Percentiles rank a stretch among this genome's conserved stretches.
These are phyloP conservation scores for Meda fulgida DNA, from an alignment of 2,797 vertebrate genomes.

Conservation along the genomic window DNA sequence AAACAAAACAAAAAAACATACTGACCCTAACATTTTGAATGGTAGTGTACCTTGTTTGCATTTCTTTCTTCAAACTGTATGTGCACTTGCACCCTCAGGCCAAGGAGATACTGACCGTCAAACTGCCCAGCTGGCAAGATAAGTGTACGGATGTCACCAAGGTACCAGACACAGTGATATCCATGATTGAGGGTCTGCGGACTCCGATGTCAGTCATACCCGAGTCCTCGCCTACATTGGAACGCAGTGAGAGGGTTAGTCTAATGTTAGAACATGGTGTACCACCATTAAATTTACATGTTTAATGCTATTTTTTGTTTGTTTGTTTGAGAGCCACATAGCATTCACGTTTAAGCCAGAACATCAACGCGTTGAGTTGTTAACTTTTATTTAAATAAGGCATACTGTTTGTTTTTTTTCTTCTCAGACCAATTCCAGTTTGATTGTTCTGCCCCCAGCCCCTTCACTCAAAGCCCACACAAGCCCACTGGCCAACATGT, in stretches of 20 bases:
- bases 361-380: not conserved
- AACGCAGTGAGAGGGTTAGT: conserved; percentile 81
- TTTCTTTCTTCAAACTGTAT: not conserved
- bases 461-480: conserved; percentile 83
- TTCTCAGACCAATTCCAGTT: conserved; percentile 70
- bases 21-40: not conserved
- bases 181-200: conserved; percentile 86
- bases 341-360: not conserved
- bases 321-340: not conserved
- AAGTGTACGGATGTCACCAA: conserved; percentile 89
- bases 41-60: not conserved
- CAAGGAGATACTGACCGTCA: conserved; percentile 84
- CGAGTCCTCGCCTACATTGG: conserved; percentile 79
- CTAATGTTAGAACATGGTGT: not conserved
- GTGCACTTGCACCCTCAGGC: conserved; percentile 75
- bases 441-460: conserved; percentile 84
- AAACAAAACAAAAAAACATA: not conserved
- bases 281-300: not conserved
- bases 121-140: conserved; percentile 90
- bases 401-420: conserved; percentile 5
- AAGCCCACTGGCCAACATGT: conserved; percentile 92
- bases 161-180: conserved; percentile 87
- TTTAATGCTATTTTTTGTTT: not conserved
- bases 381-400: not conserved
- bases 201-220: conserved; percentile 80